Evolutionary conservation across 2,888 invertebrate species (phyloP).

Genomic region (Caenorhabditis panamensis): DNA sequence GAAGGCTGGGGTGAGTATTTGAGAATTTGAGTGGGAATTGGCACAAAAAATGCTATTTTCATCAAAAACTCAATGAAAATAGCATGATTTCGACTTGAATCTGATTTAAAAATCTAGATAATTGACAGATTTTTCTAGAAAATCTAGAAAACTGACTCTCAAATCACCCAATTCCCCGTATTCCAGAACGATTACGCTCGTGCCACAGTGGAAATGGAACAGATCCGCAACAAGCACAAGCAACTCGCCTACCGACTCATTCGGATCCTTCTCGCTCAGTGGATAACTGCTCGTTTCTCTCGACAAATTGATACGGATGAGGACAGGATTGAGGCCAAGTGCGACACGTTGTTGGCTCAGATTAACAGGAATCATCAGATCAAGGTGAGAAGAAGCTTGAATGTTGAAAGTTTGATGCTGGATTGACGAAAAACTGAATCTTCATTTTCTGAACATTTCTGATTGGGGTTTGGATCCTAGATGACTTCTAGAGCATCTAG

Average conservation of each 20-base stretch:
- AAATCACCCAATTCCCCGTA: background rate
- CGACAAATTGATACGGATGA: constrained; percentile 68
- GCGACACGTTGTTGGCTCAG: constrained; percentile 91
- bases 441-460: too few relatives aligned
- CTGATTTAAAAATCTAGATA: too few relatives aligned
- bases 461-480: too few relatives aligned
- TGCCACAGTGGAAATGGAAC: constrained; percentile 45
- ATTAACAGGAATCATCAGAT: constrained; percentile 93
- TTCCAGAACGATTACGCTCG: constrained; percentile 37
- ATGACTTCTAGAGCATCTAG: too few relatives aligned
- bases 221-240: constrained; percentile 49
- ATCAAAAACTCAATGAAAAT: background rate
- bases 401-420: too few relatives aligned
- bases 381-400: too few relatives aligned
- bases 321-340: constrained; percentile 87
- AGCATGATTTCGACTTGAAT: too few relatives aligned
- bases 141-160: background rate
- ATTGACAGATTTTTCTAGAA: too few relatives aligned
- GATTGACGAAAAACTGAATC: background rate
- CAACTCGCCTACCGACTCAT: constrained; percentile 53
- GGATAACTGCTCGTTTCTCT: constrained; percentile 62
- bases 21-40: background rate
- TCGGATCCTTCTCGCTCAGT: constrained; percentile 63
- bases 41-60: background rate
- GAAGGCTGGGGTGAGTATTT: constrained; percentile 19